Evolutionary conservation across 1,140 invertebrate genomes (phyloP).

Genomic region (Euura lappo): DNA sequence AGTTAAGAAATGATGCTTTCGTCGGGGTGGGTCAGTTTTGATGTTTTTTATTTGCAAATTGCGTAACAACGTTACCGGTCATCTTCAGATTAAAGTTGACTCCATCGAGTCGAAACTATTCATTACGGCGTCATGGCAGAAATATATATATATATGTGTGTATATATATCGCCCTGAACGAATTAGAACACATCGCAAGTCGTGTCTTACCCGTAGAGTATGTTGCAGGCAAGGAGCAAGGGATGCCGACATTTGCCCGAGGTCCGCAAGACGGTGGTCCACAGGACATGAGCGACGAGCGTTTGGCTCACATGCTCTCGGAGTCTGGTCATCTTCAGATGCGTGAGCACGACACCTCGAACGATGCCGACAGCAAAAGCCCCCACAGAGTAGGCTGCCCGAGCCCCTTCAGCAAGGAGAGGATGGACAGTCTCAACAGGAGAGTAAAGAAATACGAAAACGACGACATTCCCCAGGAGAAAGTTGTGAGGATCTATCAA

Average conservation of each 20-base stretch:
- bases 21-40: no score
- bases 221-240: slow-evolving; percentile 81
- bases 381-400: slow-evolving; percentile 74
- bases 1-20: no score
- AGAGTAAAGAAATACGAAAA: slow-evolving; percentile 87
- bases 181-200: slow-evolving; percentile 58
- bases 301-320: slow-evolving; percentile 91
- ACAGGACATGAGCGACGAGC: slow-evolving; percentile 88
- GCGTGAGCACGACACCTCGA: slow-evolving; percentile 53
- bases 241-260: slow-evolving; percentile 75
- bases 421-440: slow-evolving; percentile 72
- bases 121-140: no score
- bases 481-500: slow-evolving; percentile 95
- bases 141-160: no score
- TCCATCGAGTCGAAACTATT: no score
- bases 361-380: slow-evolving; percentile 73
- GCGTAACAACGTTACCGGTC: slow-evolving; percentile 14
- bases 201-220: slow-evolving; percentile 62
- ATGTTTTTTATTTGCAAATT: no score
- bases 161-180: not conserved
- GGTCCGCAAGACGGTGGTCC: slow-evolving; percentile 70
- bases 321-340: slow-evolving; percentile 82
- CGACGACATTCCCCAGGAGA: slow-evolving; percentile 95
- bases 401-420: slow-evolving; percentile 76
- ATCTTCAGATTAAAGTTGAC: not conserved